These are phyloP conservation scores for Pocillopora grandis DNA, from an alignment of 92 coral and sea anemone genomes.

Conservation along the genomic window DNA sequence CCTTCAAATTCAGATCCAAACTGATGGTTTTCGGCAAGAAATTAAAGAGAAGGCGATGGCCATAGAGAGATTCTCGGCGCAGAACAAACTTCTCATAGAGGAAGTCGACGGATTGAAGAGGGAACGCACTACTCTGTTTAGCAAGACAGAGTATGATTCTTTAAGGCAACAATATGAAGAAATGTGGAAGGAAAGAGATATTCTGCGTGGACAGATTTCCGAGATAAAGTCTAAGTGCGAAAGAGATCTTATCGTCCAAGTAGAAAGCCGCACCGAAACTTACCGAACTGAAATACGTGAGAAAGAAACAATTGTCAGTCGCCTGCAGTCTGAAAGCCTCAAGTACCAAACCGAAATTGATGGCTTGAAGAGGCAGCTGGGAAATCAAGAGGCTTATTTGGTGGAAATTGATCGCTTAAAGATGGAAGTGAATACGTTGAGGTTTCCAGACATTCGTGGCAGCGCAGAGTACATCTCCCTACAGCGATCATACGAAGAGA, in stretches of 20 bases:
- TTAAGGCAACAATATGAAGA: conserved; percentile 26
- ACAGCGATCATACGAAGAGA: conserved; percentile 21
- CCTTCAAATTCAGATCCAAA: conserved; percentile 20
- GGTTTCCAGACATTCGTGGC: conserved; percentile 13
- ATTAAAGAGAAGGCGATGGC: conserved; percentile 38
- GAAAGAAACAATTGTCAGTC: conserved; percentile 14
- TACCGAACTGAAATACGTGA: conserved; percentile 21
- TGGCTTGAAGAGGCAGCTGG: conserved; percentile 12
- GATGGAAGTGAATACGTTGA: conserved; percentile 3
- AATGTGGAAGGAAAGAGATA: conserved; percentile 17
- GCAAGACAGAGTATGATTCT: conserved; percentile 26
- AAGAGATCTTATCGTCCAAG: conserved; percentile 5
- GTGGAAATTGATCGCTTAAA: conserved; percentile 10
- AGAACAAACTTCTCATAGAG: conserved; percentile 24
- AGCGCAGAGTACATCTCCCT: conserved; percentile 13
- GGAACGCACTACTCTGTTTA: conserved; percentile 15
- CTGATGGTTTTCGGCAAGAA: conserved; percentile 47
- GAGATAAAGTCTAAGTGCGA: conserved; percentile 18
- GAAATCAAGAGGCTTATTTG: conserved; percentile 14
- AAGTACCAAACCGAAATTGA: conserved; percentile 20
- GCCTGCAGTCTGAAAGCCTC: conserved; percentile 9
- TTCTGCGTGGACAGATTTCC: neutral
- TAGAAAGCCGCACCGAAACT: conserved; percentile 12
- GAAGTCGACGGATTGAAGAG: conserved; percentile 40
- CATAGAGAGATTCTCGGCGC: conserved; percentile 37